Base-by-base conservation (phyloP, 2,888 invertebrate species). In the Rotaria magnacalcarata region DNA sequence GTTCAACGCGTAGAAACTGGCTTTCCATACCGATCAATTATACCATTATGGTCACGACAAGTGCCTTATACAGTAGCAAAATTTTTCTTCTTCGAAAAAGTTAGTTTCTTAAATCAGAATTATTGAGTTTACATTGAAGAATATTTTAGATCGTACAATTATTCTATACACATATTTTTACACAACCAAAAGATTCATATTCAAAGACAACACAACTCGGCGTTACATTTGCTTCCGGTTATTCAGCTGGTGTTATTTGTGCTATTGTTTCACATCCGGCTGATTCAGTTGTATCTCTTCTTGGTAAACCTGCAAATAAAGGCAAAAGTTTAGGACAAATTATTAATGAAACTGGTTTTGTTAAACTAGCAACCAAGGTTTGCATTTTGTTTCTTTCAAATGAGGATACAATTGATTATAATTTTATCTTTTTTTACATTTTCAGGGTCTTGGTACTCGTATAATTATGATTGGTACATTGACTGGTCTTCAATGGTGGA, bases 271-370 rank as follows among this genome's bases (percentile, higher is more conserved):
- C 80, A 47, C 80, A 80, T 47, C 80, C 80, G 21, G 80, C 80
- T 24, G 80, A 80, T 80, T 80, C 80, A 47, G 6, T 80, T 4
- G 80, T 80, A n/a, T 80, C 80, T 41, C 80, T 80, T 47, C 80
- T 80, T 47, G 80, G 80, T n/a, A 80, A 80, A 80, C 80, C 80
- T 4, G 80, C 80, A 5, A 80, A 80, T 14, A 80, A 80, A 47
- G 80, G 80, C 80, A 80, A 80, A n/a, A 80, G 80, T 6, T n/a
- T 80, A 80, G 80, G 80, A 80, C 80, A 80, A 80, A 80, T 80
- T 47, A 80, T 80, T 41, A 80, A 47, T 34, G 80, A 80, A 47
- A 80, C 80, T 24, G 80, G 80, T 24, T 80, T 80, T 47, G n/a
- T n/a, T 47, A 80, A 80, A 47, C 80, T 80, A 47, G 80, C 80